phyloP scores from a whole-genome alignment of 2,888 invertebrate genomes.

The Drosophila fulvimacula region DNA sequence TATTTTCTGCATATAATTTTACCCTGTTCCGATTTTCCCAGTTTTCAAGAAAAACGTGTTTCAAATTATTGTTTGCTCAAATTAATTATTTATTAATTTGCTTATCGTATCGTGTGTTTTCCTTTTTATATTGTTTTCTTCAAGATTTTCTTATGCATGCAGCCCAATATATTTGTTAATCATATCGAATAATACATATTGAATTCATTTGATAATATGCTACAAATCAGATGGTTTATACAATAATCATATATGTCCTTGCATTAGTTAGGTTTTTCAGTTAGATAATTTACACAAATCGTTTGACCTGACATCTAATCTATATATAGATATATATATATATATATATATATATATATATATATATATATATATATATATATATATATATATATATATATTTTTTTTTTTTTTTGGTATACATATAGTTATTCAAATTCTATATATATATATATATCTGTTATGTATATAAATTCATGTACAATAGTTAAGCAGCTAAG shows the following conservation, averaged over 20 bases:
- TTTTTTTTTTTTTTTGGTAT: no score
- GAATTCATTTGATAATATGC: constrained; percentile 45
- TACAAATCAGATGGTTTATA: constrained; percentile 53
- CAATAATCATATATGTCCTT: constrained; percentile 29
- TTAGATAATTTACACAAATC: constrained; percentile 56
- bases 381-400: neutral
- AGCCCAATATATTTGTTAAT: constrained; percentile 50
- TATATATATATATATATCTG: constrained; percentile 19
- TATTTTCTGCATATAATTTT: no score
- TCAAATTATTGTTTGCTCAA: constrained; percentile 45
- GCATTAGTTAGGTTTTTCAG: constrained; percentile 15
- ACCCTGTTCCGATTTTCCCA: neutral
- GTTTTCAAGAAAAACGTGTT: neutral
- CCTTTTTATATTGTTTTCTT: constrained; percentile 21
- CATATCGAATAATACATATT: constrained; percentile 27
- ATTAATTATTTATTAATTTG: constrained; percentile 76
- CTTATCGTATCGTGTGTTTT: constrained; percentile 36
- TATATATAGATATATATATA: constrained; percentile 14
- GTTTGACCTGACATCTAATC: constrained; percentile 18
- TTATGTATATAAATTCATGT: constrained; percentile 45
- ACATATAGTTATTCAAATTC: constrained; percentile 20
- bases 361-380: constrained; percentile 8
- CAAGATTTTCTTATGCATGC: constrained; percentile 56
- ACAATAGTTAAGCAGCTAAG: constrained; percentile 44
- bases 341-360: constrained; percentile 8